These are phyloP conservation scores for Andrena dorsata DNA, from an alignment of 2,888 invertebrate genomes.

Conservation along the genomic window DNA sequence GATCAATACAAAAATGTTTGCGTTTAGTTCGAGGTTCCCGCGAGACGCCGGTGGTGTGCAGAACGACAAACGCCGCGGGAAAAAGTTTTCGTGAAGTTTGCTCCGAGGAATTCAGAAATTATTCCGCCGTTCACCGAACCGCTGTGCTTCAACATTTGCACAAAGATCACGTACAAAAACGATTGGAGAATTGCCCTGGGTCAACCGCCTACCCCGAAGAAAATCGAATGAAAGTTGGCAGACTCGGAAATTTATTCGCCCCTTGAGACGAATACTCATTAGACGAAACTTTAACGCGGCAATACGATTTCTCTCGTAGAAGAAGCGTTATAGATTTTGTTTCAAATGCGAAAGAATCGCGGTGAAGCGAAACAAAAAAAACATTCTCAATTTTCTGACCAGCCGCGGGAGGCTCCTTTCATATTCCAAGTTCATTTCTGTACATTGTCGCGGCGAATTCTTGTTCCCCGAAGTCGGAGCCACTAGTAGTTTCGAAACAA, in stretches of 20 bases:
- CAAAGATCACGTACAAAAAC: constrained; percentile 52
- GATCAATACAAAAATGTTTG: constrained; percentile 1
- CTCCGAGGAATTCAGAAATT: constrained; percentile 48
- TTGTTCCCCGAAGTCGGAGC: constrained; percentile 13
- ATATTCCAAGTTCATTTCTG: not conserved
- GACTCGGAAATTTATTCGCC: constrained; percentile 36
- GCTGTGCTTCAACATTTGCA: constrained; percentile 35
- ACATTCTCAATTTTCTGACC: not conserved
- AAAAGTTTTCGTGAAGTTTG: constrained; percentile 29
- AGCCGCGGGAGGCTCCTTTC: not conserved
- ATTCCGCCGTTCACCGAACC: constrained; percentile 37
- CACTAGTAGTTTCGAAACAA: constrained; percentile 19
- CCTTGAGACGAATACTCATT: constrained; percentile 8
- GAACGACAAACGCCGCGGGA: constrained; percentile 21
- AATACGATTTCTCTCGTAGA: not conserved
- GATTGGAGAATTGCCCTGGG: constrained; percentile 35
- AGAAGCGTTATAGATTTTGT: not conserved
- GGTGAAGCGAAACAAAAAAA: not conserved
- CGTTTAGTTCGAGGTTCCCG: constrained; percentile 4
- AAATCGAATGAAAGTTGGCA: constrained; percentile 13
- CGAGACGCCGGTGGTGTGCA: not conserved
- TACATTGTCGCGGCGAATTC: constrained; percentile 5
- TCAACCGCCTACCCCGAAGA: constrained; percentile 13
- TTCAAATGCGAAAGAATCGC: not conserved
- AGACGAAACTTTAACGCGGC: constrained; percentile 3